Conservation (phyloP, 2,797 vertebrate species). For the Morus bassanus region DNA sequence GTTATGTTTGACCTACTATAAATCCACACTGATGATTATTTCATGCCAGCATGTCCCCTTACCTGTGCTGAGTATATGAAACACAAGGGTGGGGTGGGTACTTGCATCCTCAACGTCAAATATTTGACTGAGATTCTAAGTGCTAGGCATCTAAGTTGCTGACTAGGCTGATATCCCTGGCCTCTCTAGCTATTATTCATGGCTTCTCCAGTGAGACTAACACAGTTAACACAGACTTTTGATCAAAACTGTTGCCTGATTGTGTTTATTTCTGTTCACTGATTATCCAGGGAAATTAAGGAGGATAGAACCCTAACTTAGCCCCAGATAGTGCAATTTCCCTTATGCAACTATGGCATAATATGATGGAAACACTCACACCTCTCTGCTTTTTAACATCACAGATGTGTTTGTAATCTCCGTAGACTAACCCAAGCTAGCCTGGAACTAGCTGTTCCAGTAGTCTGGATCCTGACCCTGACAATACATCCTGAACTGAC, state of each 20-base stretch:
- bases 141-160: background rate
- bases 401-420: background rate
- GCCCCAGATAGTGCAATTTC: background rate
- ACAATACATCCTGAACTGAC: background rate
- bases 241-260: background rate
- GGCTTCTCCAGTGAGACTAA: background rate
- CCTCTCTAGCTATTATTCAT: background rate
- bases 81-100: fast-evolving
- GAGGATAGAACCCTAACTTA: background rate
- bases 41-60: background rate
- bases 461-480: background rate
- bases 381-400: background rate
- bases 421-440: background rate
- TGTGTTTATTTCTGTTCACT: background rate
- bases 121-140: background rate
- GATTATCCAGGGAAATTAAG: background rate
- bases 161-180: background rate
- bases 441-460: background rate
- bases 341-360: background rate
- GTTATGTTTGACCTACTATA: background rate
- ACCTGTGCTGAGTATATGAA: background rate
- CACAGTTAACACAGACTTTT: background rate
- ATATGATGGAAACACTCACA: background rate
- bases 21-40: background rate
- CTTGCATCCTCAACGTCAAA: background rate